Conservation (phyloP, 2,797 vertebrate species). For the Esox lucius region DNA sequence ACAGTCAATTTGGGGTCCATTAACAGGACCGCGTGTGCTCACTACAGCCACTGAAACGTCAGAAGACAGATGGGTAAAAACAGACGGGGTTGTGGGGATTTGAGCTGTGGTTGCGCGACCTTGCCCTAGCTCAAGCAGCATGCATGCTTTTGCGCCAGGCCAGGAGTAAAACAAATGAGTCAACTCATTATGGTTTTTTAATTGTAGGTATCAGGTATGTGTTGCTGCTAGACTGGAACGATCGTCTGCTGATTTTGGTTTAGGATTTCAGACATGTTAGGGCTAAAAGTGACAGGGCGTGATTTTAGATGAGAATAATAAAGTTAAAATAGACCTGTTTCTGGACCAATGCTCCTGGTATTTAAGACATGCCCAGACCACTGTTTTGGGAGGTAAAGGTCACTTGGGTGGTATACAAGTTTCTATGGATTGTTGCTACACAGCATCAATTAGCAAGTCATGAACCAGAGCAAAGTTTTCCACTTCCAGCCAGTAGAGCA, state of each 20-base stretch:
- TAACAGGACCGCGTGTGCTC: neutral
- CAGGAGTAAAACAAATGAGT: neutral
- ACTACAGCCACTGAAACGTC: neutral
- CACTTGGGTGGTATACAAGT: neutral
- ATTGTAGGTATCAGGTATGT: neutral
- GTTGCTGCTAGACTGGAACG: neutral
- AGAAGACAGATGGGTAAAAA: neutral
- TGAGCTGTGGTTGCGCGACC: neutral
- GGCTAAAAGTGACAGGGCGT: neutral
- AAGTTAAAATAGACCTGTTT: too few species aligned
- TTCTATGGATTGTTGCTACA: constrained; percentile 2
- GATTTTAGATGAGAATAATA: too few species aligned
- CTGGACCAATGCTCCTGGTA: neutral
- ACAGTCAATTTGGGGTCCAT: neutral
- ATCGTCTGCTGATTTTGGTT: neutral
- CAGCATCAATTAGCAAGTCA: constrained; percentile 2
- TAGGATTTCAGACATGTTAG: neutral
- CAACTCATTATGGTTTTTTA: neutral
- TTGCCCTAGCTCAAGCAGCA: neutral
- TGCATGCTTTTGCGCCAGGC: neutral
- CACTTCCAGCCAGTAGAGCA: neutral
- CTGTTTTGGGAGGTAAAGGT: neutral
- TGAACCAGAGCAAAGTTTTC: neutral
- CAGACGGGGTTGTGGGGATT: too few species aligned
- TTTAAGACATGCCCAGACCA: neutral